Conservation (phyloP, 2,113 vertebrate species). For the human region GRCh38 chr13:69520501-69521000, state of each 20-base stretch:
- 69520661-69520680: neutral
- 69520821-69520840: neutral
- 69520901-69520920: neutral
- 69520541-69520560: slow-evolving; percentile 45
- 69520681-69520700: neutral
- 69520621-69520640: neutral
- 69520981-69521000: neutral
- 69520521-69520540: slow-evolving; percentile 62
- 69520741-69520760: neutral
- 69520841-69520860: neutral
- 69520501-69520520: slow-evolving; percentile 36
- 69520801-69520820: neutral
- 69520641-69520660: neutral
- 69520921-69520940: neutral
- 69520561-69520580: slow-evolving; percentile 53
- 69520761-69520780: neutral
- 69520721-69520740: neutral
- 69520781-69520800: neutral
- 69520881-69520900: neutral
- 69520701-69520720: neutral
- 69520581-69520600: slow-evolving; percentile 28
- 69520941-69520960: neutral
- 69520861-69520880: neutral
- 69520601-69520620: neutral
- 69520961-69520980: neutral